Percentiles rank a stretch among this genome's conserved stretches.
Conservation (phyloP, 2,113 vertebrate species). For the Petaurus breviceps region DNA sequence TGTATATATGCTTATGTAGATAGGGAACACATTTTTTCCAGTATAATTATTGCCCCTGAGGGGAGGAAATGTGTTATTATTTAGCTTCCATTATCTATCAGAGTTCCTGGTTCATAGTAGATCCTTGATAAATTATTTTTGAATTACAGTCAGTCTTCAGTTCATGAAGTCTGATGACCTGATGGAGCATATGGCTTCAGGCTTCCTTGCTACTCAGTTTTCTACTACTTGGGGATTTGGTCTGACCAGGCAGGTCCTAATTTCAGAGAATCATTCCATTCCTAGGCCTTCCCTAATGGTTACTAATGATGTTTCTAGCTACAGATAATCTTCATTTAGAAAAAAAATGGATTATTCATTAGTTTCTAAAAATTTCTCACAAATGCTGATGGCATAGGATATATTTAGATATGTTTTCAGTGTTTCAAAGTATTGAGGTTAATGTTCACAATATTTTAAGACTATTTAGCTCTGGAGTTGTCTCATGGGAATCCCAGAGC, state of each 20-base stretch:
- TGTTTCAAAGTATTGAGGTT: neutral
- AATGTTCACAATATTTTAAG: neutral
- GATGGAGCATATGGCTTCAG: neutral
- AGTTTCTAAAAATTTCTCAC: neutral
- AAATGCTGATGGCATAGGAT: neutral
- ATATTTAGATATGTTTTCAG: neutral
- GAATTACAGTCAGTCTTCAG: too few species aligned
- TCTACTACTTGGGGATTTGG: neutral
- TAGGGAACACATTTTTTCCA: neutral
- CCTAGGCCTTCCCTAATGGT: neutral
- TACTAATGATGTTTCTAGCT: neutral
- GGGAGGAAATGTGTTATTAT: too few species aligned
- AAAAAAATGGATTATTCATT: neutral
- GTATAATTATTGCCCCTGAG: neutral
- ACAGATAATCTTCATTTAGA: neutral
- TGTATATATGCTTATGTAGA: too few species aligned
- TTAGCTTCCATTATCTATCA: neutral
- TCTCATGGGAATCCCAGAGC: neutral
- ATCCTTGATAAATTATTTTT: too few species aligned
- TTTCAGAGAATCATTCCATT: neutral
- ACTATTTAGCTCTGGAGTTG: neutral
- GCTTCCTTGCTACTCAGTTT: neutral
- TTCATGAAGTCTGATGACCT: neutral
- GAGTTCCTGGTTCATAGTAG: neutral
- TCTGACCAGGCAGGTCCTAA: neutral